Evolutionary conservation across 2,888 invertebrate genomes (phyloP), one percentile per base, ranked within the genome.

Genomic region (Salticus scenicus): DNA sequence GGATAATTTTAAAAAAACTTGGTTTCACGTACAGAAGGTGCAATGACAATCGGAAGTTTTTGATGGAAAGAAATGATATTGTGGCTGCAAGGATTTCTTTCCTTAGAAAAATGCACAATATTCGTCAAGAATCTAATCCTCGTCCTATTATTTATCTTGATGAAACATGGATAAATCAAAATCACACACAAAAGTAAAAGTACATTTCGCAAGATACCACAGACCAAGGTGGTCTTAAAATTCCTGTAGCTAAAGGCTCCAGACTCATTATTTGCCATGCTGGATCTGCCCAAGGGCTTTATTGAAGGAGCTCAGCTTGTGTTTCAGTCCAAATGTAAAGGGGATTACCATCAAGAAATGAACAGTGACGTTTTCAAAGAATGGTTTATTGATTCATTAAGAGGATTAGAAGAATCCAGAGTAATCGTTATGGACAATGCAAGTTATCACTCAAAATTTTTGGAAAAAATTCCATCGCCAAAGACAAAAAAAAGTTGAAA

Each of bases 261-360:
- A 41, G 41, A 67, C n/a, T 75, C 33, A 74, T 74, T 10, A 66
- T 66, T 42, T 75, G 64, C 30, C 66, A 75, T 31, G 66, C 66
- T 27, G 5, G 66, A 66, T 66, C 5, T 28, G 66, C 66, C 24
- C 2, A 66, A 41, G 24, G 37, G 63, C 1, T 66, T 75, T 42
- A 66, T 75, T 47, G 8, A 14, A 0, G 17, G n/a, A 0, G 66
- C 30, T 28, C 27, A 66, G 27, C 30, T 75, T 8, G n/a, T 66
- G 4, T 66, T 75, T 12, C 30, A 41, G 42, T 66, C 42, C 8
- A 75, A 41, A 75, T 66, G 66, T 66, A n/a, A 1, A 20, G 31
- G 8, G 27, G 42, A 75, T 14, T 27, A 66, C 30, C 42, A 42
- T 17, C 0, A 30, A 17, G 75, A 42, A 2, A 66, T 64, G 66